Base-by-base conservation (phyloP, 2,888 invertebrate genomes). In the Hemithea aestivaria region DNA sequence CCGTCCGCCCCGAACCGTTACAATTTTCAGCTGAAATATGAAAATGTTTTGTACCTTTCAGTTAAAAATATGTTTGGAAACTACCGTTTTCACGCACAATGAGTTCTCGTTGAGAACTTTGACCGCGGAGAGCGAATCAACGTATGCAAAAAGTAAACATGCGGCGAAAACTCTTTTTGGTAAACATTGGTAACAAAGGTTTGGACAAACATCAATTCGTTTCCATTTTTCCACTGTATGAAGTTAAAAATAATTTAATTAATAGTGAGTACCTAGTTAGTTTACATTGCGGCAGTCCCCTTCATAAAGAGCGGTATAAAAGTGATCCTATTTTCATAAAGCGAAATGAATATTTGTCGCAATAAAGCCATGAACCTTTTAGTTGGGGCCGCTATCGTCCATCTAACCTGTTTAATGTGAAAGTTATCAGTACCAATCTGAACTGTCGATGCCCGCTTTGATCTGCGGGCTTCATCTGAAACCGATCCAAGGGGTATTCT, bases 61-160 rank as follows among this genome's bases (percentile, higher is more conserved):
- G 68, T 70, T 72, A 69, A 81, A 82, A 84, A 79, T 65, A 75
- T 77, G 75, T 78, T 83, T 74, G 62, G 67, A 74, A 80, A 81
- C 80, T 79, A 73, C 73, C 70, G 75, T 71, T 82, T 84, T 82
- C 71, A 82, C 75, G 82, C 82, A 80, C 81, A 73, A 83, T 84
- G 75, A 78, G 65, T 73, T 80, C 71, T 70, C 66, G 62, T 67
- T 73, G 66, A 62, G 72, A 74, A 73, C 68, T 75, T 73, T 71
- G 73, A 71, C 70, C 73, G 66, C 55, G 42, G 48, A 40, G 48
- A 40, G 42, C 48, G 42, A 45, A 46, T 45, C 40, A 40, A 42
- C 40, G 40, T 28, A 16, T 22, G 35, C 43, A 23, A 34, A 41
- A 41, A 42, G 36, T 28, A 26, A 29, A 33, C 11, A 33, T 10